Base-by-base conservation (phyloP, 2,888 invertebrate genomes). In the Epistrophe eligans region DNA sequence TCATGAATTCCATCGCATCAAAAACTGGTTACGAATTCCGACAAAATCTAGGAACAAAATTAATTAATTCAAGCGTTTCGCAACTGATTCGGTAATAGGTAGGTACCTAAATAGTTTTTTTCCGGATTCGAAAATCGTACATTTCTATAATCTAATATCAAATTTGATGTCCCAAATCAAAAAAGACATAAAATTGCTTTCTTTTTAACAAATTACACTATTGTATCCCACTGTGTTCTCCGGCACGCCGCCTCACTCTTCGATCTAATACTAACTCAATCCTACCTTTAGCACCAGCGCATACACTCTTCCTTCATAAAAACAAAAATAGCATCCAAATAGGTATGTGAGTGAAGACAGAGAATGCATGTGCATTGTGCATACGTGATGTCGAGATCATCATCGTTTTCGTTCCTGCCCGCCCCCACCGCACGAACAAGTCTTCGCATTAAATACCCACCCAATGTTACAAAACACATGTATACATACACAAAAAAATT, bases 281-380 rank as follows among this genome's bases (percentile, higher is more conserved):
- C 13, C 28, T 40, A 70, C 40, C 40, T 62, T 62, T 24, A 40
- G 62, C 40, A 19, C 24, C 15, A 67, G 5, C 15, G 48, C 52
- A 24, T 15, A 40, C 70, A 70, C n/a, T 11, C 24, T 40, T n/a
- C 24, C 11, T 28, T 55, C 28, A 70, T 52, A 55, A 52, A 62
- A 76, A 83, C 82, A 38, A 83, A 87, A 87, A 87, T 87, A 87
- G 83, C 76, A 83, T 72, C 77, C 32, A 72, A 70, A 72, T 64
- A 35, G 35, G 35, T 35, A 40, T 80, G 58, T 45, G 73, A 57
- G 45, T 38, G 45, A 40, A 28, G 40, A 70, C n/a, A 52, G 77
- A 82, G 66, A 77, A 74, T 83, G 82, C 83, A 76, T 74, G 58
- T 72, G 76, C 82, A 85, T 79, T 74, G 58, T 72, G 76, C 82